phyloP scores from a whole-genome alignment of 2,888 invertebrate genomes.

The Invenusta paracnida region DNA sequence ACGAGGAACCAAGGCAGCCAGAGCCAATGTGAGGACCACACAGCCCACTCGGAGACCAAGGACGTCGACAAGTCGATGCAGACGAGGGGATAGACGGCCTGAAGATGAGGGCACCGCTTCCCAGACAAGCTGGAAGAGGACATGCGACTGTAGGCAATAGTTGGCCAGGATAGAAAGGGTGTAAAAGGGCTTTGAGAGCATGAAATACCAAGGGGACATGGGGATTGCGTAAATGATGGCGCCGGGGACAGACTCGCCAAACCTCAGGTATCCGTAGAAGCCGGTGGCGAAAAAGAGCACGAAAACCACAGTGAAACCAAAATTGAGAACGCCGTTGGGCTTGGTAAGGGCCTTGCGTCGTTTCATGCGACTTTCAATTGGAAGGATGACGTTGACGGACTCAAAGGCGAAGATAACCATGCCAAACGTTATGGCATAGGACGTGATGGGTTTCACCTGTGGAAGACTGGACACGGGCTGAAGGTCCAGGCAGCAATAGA shows the following conservation, averaged over 20 bases:
- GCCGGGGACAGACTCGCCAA: slow-evolving; percentile 53
- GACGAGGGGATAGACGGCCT: neutral
- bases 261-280: slow-evolving; percentile 47
- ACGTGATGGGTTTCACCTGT: neutral
- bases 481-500: slow-evolving; percentile 36
- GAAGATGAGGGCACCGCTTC: slow-evolving; percentile 15
- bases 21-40: neutral
- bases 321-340: slow-evolving; percentile 33
- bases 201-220: slow-evolving; percentile 34
- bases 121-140: slow-evolving; percentile 83
- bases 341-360: slow-evolving; percentile 6
- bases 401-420: slow-evolving; percentile 40
- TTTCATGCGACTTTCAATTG: slow-evolving; percentile 33
- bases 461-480: slow-evolving; percentile 21
- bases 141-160: slow-evolving; percentile 86
- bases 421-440: slow-evolving; percentile 34
- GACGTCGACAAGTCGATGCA: neutral
- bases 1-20: neutral
- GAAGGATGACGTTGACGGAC: slow-evolving; percentile 37
- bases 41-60: neutral
- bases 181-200: slow-evolving; percentile 77
- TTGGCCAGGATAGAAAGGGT: slow-evolving; percentile 82
- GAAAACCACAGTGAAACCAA: slow-evolving; percentile 35
- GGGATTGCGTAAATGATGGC: slow-evolving; percentile 43
- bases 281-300: slow-evolving; percentile 39